Base-by-base conservation (phyloP, 2,888 invertebrate species). In the Plutella xylostella region DNA sequence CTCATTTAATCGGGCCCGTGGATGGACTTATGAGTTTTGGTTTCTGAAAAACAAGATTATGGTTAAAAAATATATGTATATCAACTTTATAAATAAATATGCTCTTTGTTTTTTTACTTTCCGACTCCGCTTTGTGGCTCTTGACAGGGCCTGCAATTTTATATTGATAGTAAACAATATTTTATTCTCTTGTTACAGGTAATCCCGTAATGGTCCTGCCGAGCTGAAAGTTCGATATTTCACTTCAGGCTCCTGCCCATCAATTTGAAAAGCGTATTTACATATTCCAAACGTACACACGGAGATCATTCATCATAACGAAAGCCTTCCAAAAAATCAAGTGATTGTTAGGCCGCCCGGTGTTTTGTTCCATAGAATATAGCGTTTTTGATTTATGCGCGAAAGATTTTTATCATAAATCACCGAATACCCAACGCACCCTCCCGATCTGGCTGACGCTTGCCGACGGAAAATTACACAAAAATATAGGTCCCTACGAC, bases 391-490 rank as follows among this genome's bases (percentile, higher is more conserved):
- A 82, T 80, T 79, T 78, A 82, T 69, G 74, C 65, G 61, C 63
- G 68, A 72, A 75, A 79, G 77, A 76, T 77, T 48, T 69, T 65
- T 58, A 49, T 64, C 72, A 68, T 80, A 78, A 79, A 80, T 79
- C 80, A 76, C 57, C 54, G 52, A 48, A 56, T 56, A 52, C 55
- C 58, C 55, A n/a, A n/a, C n/a, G n/a, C n/a, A n/a, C n/a, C n/a
- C n/a, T n/a, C n/a, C 49, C 52, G 51, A 22, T 5, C 21, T 14
- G 21, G 22, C 22, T 54, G 66, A 62, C 65, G 58, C 54, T 56
- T 49, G 53, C 20, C 53, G 52, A 51, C 55, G 61, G 61, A 64
- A 68, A 68, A 66, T 65, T 65, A 61, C 54, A 60, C 52, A 56
- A 57, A 65, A 63, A 46, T n/a, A n/a, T n/a, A n/a, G n/a, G n/a